Base-by-base conservation (phyloP, 2,888 invertebrate species). In the Lycia hirtaria region DNA sequence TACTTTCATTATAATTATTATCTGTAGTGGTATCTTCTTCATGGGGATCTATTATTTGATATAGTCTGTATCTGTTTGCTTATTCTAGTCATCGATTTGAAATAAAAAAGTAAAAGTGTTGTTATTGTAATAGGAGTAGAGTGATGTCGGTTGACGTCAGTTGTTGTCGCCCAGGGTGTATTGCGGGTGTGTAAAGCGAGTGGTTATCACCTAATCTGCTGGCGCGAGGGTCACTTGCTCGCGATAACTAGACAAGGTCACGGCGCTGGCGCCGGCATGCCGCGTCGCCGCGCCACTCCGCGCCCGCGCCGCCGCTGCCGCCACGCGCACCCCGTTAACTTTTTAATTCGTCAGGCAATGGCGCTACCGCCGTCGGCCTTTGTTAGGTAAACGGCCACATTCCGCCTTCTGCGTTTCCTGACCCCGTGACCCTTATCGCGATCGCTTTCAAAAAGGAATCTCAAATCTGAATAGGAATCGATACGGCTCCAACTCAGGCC, bases 161-260 rank as follows among this genome's bases (percentile, higher is more conserved):
- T 47, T 49, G 52, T 51, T 59, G 26, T 63, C 45, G 51, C 44
- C 40, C 52, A 15, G 56, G 60, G 56, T 64, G 55, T 66, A 69
- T 71, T 73, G 58, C 48, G 72, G 69, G 72, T 69, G 66, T 72
- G 74, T 72, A 73, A 72, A 77, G 75, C 70, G 62, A 71, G 71
- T 72, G 75, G 73, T 78, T 78, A 78, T 77, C 80, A 73, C 78
- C 83, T 87, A 88, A 87, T 88, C 84, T 84, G 83, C 69, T 50
- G 67, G 66, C 61, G 78, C 78, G 88, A 88, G 89, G 88, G 88
- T 88, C 89, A 87, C 73, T 77, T 83, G 85, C 75, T 80, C 77
- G 85, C 87, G 89, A 88, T 88, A 88, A 87, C 80, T 81, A 86
- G 87, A 85, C 89, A 91, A 90, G 91, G 91, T 89, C 91, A 85